A percentile compares a stretch with the other conserved stretches of the same genome.
phyloP scores from a whole-genome alignment of 2,888 invertebrate genomes.

The Callosobruchus maculatus region DNA sequence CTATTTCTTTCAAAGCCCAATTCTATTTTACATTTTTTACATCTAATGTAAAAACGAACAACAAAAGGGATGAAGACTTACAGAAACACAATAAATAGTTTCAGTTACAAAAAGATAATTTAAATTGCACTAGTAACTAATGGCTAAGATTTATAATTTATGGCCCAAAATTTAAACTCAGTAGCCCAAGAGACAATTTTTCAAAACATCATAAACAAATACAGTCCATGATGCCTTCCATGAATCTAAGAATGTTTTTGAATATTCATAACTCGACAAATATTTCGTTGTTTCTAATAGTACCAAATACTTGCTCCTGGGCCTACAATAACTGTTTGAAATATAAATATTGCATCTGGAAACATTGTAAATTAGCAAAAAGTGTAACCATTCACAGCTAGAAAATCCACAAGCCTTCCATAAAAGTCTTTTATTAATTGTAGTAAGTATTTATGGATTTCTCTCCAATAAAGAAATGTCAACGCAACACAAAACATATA shows the following conservation, averaged over 20 bases:
- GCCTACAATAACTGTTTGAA: not conserved
- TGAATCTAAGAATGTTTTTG: too few species aligned
- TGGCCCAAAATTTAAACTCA: not conserved
- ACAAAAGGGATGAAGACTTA: slow-evolving; percentile 5
- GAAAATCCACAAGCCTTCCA: not conserved
- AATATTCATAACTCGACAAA: too few species aligned
- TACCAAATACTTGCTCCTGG: too few species aligned
- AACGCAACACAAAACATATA: too few species aligned
- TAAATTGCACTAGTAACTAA: slow-evolving; percentile 32
- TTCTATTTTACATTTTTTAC: slow-evolving; percentile 23
- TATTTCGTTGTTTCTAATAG: too few species aligned
- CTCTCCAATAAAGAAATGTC: too few species aligned
- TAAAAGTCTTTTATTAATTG: too few species aligned
- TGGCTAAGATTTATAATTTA: not conserved
- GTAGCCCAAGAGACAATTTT: not conserved
- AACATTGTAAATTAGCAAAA: not conserved
- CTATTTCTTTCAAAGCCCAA: slow-evolving; percentile 27
- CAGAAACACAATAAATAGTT: slow-evolving; percentile 26
- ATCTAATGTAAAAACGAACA: slow-evolving; percentile 20
- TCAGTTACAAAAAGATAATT: not conserved
- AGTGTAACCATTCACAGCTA: not conserved
- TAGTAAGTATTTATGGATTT: too few species aligned
- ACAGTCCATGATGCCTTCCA: not conserved
- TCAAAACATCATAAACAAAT: not conserved
- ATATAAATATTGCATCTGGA: not conserved